These are phyloP conservation scores for Euwallacea similis DNA, from an alignment of 1,140 invertebrate species.

Conservation along the genomic window DNA sequence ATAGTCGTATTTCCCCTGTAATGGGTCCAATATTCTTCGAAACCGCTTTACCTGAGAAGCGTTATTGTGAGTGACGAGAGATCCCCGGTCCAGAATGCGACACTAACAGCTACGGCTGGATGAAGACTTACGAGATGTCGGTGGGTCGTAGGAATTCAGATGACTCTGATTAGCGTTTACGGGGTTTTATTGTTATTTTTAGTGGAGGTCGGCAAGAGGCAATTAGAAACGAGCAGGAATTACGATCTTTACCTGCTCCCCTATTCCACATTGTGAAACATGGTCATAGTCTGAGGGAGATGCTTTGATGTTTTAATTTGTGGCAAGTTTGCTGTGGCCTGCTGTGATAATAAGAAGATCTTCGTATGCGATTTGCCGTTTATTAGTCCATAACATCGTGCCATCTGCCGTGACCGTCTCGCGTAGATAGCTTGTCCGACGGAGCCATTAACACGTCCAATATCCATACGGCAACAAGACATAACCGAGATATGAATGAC, in stretches of 20 bases:
- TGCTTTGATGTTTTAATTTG: slow-evolving; percentile 1
- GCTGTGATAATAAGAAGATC: slow-evolving; percentile 10
- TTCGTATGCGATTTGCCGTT: slow-evolving; percentile 28
- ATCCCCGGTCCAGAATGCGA: slow-evolving; percentile 35
- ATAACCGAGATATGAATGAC: slow-evolving; percentile 55
- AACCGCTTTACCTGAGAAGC: slow-evolving; percentile 37
- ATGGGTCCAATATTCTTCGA: slow-evolving; percentile 33
- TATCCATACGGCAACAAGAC: slow-evolving; percentile 51
- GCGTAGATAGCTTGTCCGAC: slow-evolving; percentile 51
- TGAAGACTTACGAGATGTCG: slow-evolving; percentile 31
- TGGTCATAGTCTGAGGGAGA: no score
- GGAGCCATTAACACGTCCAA: slow-evolving; percentile 55
- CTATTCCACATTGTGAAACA: no score
- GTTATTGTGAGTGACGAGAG: slow-evolving; percentile 38
- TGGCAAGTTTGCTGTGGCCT: slow-evolving; percentile 3
- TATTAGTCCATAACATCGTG: slow-evolving; percentile 52
- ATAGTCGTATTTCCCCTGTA: slow-evolving; percentile 30
- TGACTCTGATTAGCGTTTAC: slow-evolving; percentile 33
- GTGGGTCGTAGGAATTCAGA: slow-evolving; percentile 34
- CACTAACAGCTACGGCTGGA: slow-evolving; percentile 27
- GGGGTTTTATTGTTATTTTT: slow-evolving; percentile 38
- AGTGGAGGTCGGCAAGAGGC: slow-evolving; percentile 17
- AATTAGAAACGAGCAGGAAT: slow-evolving; percentile 20
- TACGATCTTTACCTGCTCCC: neutral
- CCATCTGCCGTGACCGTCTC: slow-evolving; percentile 50